Conservation (phyloP, 2,113 vertebrate genomes). For the Uria aalge region DNA sequence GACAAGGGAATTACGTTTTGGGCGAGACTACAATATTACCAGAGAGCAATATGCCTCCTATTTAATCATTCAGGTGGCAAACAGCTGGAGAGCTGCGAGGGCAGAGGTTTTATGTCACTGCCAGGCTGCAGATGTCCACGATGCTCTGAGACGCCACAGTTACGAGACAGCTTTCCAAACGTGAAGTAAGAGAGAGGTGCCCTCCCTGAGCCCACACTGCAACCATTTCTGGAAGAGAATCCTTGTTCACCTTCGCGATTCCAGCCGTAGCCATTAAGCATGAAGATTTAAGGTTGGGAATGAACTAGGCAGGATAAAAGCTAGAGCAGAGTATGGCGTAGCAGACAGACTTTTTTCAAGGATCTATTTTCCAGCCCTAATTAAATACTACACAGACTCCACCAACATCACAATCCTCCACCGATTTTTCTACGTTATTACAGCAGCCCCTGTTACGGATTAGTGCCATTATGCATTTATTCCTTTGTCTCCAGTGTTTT, state of each 20-base stretch:
- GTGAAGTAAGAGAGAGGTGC: background rate
- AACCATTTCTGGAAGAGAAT: too few relatives aligned
- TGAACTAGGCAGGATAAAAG: background rate
- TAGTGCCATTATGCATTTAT: background rate
- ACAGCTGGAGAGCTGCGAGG: background rate
- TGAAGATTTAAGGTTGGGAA: background rate
- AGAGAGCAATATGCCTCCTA: background rate
- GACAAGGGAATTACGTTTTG: fast-evolving
- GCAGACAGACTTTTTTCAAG: background rate
- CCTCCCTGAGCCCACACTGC: background rate
- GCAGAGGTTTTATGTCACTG: too few relatives aligned
- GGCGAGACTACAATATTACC: fast-evolving
- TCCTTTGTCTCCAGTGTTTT: background rate
- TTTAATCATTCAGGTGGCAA: background rate
- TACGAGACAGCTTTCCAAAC: fast-evolving
- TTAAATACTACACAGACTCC: background rate
- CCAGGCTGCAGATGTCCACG: background rate
- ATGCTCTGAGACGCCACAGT: fast-evolving
- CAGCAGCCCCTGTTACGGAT: background rate
- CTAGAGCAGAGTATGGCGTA: background rate
- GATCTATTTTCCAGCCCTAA: background rate
- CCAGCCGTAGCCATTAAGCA: background rate
- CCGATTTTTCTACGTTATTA: fast-evolving
- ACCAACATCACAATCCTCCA: background rate
- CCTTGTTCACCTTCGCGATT: fast-evolving